These are phyloP conservation scores for Phengaris alcon DNA, from an alignment of 2,888 invertebrate species.

Conservation along the genomic window DNA sequence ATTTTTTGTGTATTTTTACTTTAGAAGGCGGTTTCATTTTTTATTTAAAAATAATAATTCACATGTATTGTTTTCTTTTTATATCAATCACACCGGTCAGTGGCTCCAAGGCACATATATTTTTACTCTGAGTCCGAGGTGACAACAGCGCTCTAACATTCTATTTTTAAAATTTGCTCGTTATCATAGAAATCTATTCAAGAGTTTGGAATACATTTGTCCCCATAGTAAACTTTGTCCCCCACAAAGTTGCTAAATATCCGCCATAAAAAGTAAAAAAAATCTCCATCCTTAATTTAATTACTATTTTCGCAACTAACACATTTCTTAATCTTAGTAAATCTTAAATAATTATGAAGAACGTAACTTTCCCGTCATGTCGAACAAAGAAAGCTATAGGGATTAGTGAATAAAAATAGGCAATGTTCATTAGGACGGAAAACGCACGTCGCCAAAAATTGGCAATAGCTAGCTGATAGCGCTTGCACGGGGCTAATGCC, in stretches of 20 bases:
- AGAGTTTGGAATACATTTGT: conserved; percentile 1
- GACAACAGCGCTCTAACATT: background rate
- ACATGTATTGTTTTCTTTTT: background rate
- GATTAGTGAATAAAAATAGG: conserved; percentile 34
- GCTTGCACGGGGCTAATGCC: conserved; percentile 73
- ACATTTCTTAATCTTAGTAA: background rate
- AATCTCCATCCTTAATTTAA: background rate
- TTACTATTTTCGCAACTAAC: background rate
- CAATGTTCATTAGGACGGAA: conserved; percentile 52
- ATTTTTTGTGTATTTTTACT: too few species aligned
- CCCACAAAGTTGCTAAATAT: background rate
- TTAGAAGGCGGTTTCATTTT: too few species aligned
- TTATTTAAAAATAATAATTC: background rate
- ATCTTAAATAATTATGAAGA: background rate
- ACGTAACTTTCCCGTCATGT: background rate
- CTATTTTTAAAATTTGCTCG: conserved; percentile 13
- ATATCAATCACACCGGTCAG: conserved; percentile 1
- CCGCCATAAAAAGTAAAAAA: background rate
- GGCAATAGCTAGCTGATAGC: conserved; percentile 70
- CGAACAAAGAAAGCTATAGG: conserved; percentile 25
- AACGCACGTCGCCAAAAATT: conserved; percentile 59
- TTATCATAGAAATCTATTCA: conserved; percentile 11
- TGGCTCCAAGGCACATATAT: background rate
- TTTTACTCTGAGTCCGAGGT: background rate
- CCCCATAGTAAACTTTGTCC: background rate